Evolutionary conservation across 2,888 invertebrate genomes (phyloP), one percentile per base, ranked within the genome.

Genomic region (Melinaea menophilus): DNA sequence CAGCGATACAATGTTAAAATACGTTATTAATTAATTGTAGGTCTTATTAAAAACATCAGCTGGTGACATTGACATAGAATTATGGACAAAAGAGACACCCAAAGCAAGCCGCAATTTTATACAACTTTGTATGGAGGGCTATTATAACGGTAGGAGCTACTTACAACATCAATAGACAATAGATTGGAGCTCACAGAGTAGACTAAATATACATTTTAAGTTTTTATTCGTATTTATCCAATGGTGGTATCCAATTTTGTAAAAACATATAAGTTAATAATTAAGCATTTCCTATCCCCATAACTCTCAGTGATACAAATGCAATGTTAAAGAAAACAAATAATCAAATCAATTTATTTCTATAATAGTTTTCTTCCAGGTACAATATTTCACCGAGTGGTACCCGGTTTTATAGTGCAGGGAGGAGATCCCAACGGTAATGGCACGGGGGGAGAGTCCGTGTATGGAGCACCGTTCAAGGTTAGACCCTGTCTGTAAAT

Each of bases 61-160:
- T 0, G 99, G 99, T 4, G 99, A 99, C 76, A 97, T 99, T 68
- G 99, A 99, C 76, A 94, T 99, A 68, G 99, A 99, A 85, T 88
- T 99, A 79, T 99, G 99, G 99, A 94, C 98, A 0, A 97, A 97
- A 79, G 99, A 99, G 90, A 94, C 98, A 0, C 99, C 99, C 0
- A 96, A 97, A 85, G 97, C 99, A 4, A 96, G 96, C 77, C 92
- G 96, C 62, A 98, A 98, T 85, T 98, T 98, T 79, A 94, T 99
- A 58, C 99, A 99, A 82, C 89, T 99, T 3, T 99, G 99, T 79
- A 90, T 99, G 93, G 99, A 99, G 89, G 96, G 96, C 3, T 99
- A 98, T 86, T 99, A 99, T 80, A 93, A 98, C 86, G 94, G 94
- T 90, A 41, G 12, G 11, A 2, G 41, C 12, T 45, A 33, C n/a